Percentiles rank a stretch among this genome's conserved stretches.
Evolutionary conservation across 2,113 vertebrate species (phyloP).

Genomic region (Erythrolamprus reginae): DNA sequence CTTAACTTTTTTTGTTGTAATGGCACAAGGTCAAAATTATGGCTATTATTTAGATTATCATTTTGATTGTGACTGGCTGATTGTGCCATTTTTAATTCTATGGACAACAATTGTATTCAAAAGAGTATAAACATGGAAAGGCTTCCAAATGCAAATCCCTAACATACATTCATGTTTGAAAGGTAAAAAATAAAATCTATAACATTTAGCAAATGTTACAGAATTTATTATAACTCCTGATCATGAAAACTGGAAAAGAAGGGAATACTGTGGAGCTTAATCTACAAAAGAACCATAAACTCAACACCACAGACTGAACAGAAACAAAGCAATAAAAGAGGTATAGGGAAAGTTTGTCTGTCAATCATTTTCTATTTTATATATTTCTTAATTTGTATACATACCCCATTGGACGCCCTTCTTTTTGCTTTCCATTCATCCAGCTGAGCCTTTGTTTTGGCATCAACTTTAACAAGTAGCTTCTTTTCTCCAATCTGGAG

Average conservation of each 20-base stretch:
- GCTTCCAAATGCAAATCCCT: background rate
- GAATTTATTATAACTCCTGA: background rate
- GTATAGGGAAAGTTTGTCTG: conserved; percentile 7
- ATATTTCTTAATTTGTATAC: conserved; percentile 39
- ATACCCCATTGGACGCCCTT: conserved; percentile 88
- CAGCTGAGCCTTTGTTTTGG: conserved; percentile 96
- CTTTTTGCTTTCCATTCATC: conserved; percentile 99
- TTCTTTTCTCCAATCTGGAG: conserved; percentile 96
- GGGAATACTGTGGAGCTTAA: background rate
- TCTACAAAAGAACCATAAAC: background rate
- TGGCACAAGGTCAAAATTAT: background rate
- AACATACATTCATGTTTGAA: background rate
- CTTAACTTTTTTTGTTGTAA: background rate
- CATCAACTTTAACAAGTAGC: conserved; percentile 96
- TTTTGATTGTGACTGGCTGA: background rate
- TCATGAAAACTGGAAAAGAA: background rate
- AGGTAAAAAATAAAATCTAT: background rate
- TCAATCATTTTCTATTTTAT: background rate
- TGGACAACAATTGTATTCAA: background rate
- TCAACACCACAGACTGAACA: conserved; percentile 18
- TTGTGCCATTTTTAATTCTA: background rate
- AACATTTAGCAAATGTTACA: background rate
- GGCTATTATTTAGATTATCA: background rate
- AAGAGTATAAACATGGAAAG: background rate
- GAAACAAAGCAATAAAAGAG: background rate